phyloP scores from a whole-genome alignment of 2,113 vertebrate species.

The Upupa epops region DNA sequence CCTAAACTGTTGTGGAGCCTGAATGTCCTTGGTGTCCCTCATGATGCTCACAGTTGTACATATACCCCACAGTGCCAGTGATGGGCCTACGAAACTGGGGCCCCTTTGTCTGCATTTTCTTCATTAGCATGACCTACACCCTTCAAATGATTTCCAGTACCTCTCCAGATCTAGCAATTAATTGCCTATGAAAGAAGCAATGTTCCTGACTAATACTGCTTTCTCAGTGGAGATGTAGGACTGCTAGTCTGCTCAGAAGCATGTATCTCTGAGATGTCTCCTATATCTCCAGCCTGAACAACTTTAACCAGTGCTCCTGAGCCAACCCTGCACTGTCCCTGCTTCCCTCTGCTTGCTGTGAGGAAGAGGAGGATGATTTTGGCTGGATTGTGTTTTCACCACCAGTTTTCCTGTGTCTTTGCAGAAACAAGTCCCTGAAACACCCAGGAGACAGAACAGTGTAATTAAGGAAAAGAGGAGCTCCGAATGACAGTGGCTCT shows the following conservation, averaged over 20 bases:
- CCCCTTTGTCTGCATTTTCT: neutral
- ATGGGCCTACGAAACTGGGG: rapidly evolving
- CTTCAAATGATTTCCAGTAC: neutral
- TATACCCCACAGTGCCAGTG: neutral
- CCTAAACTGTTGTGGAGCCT: neutral
- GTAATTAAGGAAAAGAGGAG: neutral
- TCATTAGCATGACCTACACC: neutral
- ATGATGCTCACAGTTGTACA: neutral
- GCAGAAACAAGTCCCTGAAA: neutral
- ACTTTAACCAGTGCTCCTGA: neutral
- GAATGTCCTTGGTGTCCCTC: neutral
- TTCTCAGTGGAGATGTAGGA: neutral
- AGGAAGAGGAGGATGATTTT: neutral
- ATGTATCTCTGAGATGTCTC: neutral
- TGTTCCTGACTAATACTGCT: neutral
- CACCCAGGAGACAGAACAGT: neutral
- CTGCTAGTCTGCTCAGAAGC: neutral
- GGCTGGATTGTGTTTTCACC: neutral
- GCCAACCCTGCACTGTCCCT: neutral
- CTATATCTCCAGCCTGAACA: neutral
- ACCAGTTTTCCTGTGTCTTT: neutral
- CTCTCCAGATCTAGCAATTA: neutral
- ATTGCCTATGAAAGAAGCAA: neutral
- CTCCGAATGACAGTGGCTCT: neutral
- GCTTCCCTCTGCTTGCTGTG: neutral